A percentile compares a stretch with the other conserved stretches of the same genome.
These are phyloP conservation scores for Mormyrus iriodes DNA, from an alignment of 2,113 vertebrate genomes.

Conservation along the genomic window DNA sequence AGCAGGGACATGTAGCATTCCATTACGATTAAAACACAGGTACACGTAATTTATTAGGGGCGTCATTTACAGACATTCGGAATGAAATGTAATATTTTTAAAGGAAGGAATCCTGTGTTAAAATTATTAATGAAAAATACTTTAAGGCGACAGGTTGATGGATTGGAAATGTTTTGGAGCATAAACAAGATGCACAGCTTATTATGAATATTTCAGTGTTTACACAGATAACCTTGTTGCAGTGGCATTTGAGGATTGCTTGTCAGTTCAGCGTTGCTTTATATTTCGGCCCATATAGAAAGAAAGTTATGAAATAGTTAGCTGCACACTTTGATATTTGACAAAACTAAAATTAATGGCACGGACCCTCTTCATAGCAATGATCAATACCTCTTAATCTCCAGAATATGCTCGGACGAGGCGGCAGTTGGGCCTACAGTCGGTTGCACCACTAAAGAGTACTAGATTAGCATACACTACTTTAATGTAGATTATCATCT, in stretches of 20 bases:
- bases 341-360: not conserved
- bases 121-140: not conserved
- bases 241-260: not conserved
- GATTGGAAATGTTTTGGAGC: not conserved
- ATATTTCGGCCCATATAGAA: not conserved
- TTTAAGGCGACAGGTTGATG: not conserved
- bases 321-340: not conserved
- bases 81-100: not conserved
- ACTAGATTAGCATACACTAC: not conserved
- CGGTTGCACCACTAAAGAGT: not conserved
- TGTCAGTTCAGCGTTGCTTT: not conserved
- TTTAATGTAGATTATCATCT: not conserved
- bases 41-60: not conserved
- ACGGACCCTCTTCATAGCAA: not conserved
- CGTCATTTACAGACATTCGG: not conserved
- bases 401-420: not conserved
- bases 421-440: not conserved
- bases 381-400: not conserved
- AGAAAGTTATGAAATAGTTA: not conserved
- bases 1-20: not conserved
- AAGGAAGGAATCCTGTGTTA: not conserved
- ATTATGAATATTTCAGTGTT: conserved; percentile 1
- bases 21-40: not conserved
- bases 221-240: not conserved
- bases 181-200: not conserved